Evolutionary conservation across 2,888 invertebrate genomes (phyloP).

Genomic region (Ashinkailepas kermadecensis): DNA sequence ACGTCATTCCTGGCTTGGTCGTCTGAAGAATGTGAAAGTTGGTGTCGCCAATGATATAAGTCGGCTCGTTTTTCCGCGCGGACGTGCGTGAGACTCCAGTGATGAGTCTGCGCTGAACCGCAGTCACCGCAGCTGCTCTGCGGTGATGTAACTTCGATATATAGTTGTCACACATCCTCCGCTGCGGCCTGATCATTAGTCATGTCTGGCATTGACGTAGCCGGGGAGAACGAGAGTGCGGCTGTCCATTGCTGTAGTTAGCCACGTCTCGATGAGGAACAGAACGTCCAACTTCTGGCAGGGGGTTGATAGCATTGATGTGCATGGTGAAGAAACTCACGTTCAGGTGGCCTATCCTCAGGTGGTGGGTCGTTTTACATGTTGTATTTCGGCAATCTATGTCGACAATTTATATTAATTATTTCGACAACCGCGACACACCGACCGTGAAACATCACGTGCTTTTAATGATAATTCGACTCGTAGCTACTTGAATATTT

Average conservation of each 20-base stretch:
- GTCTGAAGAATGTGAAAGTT: not conserved
- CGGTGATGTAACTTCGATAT: not conserved
- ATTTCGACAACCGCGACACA: too few relatives aligned
- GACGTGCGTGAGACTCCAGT: not conserved
- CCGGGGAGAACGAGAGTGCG: not conserved
- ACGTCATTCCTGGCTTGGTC: not conserved
- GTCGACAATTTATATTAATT: too few relatives aligned
- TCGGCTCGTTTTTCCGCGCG: not conserved
- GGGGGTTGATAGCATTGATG: not conserved
- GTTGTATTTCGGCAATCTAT: too few relatives aligned
- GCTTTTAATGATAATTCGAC: too few relatives aligned
- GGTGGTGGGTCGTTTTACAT: not conserved
- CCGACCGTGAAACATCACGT: too few relatives aligned
- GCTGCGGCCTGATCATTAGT: not conserved
- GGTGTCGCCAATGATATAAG: not conserved
- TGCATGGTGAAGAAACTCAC: not conserved
- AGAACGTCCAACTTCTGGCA: not conserved
- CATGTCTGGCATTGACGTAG: not conserved
- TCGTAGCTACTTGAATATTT: too few relatives aligned
- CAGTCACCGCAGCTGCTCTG: not conserved
- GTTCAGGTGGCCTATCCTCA: not conserved
- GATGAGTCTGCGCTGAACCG: not conserved
- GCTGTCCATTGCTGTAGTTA: not conserved
- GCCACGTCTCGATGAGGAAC: not conserved
- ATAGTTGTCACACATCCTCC: not conserved